Evolutionary conservation across 2,888 invertebrate genomes (phyloP), one percentile per base, ranked within the genome.

Genomic region (Cheilosia impressa): DNA sequence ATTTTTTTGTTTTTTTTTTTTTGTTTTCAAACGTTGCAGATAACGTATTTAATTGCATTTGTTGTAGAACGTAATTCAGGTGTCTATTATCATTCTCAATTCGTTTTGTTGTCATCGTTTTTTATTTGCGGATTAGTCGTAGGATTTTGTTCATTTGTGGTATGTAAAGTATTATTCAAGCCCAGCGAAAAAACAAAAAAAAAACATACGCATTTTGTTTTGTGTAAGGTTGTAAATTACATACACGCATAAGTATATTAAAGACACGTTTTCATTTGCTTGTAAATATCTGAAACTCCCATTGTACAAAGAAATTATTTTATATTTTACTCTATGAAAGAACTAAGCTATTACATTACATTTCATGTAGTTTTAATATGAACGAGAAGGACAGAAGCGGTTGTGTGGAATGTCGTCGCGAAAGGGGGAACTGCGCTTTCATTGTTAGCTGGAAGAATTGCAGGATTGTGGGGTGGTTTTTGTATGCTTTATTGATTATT

Each of bases 61-160:
- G 83, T 78, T 78, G 68, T 68, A 78, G 68, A 83, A 77, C 73
- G 58, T 83, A 73, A 84, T 84, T 80, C 84, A 75, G 80, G 79
- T 71, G 75, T 69, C 75, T 79, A 75, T 78, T 65, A 79, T 75
- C 69, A 79, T 84, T 83, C 72, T 78, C 73, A 77, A 71, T 53
- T 52, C 22, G 13, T 52, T 53, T n/a, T 63, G 38, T 38, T 57
- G 13, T 27, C 22, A 63, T 62, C 13, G 13, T 13, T 38, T 52
- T 65, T 13, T 76, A 24, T 71, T 78, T 73, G 73, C 62, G 57
- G 27, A 22, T 58, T 60, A 52, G 22, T 50, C 43, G 66, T 77
- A 82, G 66, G 38, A 43, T 43, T 43, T 62, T 55, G 63, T 63
- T 65, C 41, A 45, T 47, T 63, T 53, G 22, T 55, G 45, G 53